Percentiles rank a stretch among this genome's conserved stretches.
Evolutionary conservation across 1,140 invertebrate genomes (phyloP).

Genomic region (Hormaphis cornu): DNA sequence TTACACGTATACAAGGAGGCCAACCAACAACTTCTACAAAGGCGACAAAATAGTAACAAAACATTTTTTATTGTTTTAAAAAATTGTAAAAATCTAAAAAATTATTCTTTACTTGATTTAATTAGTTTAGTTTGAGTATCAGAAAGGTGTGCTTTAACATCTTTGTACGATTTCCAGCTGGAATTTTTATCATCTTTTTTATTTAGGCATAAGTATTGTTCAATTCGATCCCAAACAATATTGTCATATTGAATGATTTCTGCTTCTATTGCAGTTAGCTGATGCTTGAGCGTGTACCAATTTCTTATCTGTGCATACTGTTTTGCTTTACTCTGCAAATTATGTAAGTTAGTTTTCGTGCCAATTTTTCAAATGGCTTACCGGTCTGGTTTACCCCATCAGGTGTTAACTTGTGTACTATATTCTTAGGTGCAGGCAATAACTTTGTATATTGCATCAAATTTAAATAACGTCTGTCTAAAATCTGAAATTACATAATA

Average conservation of each 20-base stretch:
- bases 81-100: background rate
- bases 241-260: conserved; percentile 27
- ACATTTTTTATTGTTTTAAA: background rate
- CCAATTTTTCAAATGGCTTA: conserved; percentile 32
- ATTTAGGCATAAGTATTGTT: conserved; percentile 16
- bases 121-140: conserved; percentile 27
- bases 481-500: conserved; percentile 10
- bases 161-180: conserved; percentile 23
- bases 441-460: conserved; percentile 23
- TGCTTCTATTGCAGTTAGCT: background rate
- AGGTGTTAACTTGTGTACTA: conserved; percentile 29
- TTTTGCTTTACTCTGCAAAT: conserved; percentile 31
- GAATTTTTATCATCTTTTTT: conserved; percentile 25
- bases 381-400: conserved; percentile 27
- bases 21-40: conserved; percentile 56
- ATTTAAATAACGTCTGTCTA: conserved; percentile 25
- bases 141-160: conserved; percentile 13
- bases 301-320: conserved; percentile 31
- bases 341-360: conserved; percentile 9
- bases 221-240: conserved; percentile 17
- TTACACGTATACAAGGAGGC: conserved; percentile 78
- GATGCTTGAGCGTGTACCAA: conserved; percentile 26
- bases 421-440: conserved; percentile 25
- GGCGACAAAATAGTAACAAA: too few relatives aligned
- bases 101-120: conserved; percentile 21